These are phyloP conservation scores for Sialia sialis DNA, from an alignment of 2,113 vertebrate species.

Conservation along the genomic window DNA sequence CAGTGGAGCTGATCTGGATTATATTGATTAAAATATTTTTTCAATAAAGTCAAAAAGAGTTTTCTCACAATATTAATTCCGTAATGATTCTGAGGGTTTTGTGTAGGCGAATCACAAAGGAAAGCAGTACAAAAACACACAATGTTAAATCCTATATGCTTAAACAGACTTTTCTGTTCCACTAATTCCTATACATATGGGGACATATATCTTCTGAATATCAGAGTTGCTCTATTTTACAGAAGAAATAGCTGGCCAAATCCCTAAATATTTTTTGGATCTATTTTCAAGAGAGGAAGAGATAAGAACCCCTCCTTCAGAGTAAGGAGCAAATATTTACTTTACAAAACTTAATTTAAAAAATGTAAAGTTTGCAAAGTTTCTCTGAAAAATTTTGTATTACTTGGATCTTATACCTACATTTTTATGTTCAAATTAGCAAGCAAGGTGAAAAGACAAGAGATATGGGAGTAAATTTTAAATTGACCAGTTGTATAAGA, in stretches of 20 bases:
- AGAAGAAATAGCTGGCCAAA: background rate
- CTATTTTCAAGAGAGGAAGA: background rate
- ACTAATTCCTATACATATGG: background rate
- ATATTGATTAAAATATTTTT: conserved; percentile 50
- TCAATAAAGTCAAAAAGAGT: conserved; percentile 35
- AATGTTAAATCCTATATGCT: background rate
- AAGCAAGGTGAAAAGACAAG: background rate
- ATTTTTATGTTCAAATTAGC: background rate
- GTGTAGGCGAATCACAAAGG: background rate
- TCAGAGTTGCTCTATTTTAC: background rate
- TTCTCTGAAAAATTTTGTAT: background rate
- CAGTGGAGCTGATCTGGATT: conserved; percentile 30
- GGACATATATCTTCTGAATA: background rate
- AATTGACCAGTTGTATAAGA: background rate
- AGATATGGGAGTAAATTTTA: background rate
- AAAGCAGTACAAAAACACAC: background rate
- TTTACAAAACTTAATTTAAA: background rate
- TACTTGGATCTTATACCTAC: background rate
- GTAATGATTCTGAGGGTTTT: background rate
- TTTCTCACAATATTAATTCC: conserved; percentile 34
- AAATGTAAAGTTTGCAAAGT: background rate
- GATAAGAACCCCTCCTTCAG: background rate
- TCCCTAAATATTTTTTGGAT: background rate
- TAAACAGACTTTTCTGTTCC: background rate
- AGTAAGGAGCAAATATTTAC: background rate